Percentiles rank a stretch among this genome's conserved stretches.
Evolutionary conservation across 2,113 vertebrate species (phyloP).

Genomic region (Ammodytes dubius): DNA sequence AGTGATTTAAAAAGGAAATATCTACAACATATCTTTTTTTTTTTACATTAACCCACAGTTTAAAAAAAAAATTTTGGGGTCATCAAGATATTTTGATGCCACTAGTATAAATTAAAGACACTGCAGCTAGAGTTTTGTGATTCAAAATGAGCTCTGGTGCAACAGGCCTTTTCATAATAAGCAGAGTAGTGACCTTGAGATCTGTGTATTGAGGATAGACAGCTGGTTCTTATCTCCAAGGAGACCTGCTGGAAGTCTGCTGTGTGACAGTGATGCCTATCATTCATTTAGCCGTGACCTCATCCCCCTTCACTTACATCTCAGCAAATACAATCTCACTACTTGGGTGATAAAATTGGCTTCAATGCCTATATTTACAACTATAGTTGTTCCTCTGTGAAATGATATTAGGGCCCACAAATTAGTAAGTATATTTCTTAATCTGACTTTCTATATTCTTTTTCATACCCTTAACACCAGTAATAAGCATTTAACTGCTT

Average conservation of each 20-base stretch:
- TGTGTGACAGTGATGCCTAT: slow-evolving; percentile 72
- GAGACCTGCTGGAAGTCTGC: slow-evolving; percentile 72
- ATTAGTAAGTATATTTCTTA: neutral
- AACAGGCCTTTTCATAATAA: slow-evolving; percentile 31
- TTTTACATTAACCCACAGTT: neutral
- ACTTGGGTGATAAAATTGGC: neutral
- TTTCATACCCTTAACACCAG: neutral
- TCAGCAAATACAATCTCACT: slow-evolving; percentile 25
- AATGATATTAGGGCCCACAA: neutral
- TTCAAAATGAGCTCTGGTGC: slow-evolving; percentile 19
- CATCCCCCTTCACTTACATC: slow-evolving; percentile 58
- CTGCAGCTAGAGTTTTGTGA: neutral
- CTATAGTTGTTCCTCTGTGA: neutral
- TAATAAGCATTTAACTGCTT: neutral
- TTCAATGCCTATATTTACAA: neutral
- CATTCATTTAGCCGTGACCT: slow-evolving; percentile 71
- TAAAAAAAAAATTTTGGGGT: neutral
- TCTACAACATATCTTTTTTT: neutral
- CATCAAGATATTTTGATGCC: neutral
- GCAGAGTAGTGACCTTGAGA: slow-evolving; percentile 68
- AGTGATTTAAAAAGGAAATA: neutral
- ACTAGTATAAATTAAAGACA: neutral
- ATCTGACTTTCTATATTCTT: neutral
- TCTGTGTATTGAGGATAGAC: slow-evolving; percentile 57
- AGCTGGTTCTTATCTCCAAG: slow-evolving; percentile 74